These are phyloP conservation scores for Ephydatia muelleri DNA, from an alignment of 37 sponge, comb jelly and placozoan species.

Conservation along the genomic window DNA sequence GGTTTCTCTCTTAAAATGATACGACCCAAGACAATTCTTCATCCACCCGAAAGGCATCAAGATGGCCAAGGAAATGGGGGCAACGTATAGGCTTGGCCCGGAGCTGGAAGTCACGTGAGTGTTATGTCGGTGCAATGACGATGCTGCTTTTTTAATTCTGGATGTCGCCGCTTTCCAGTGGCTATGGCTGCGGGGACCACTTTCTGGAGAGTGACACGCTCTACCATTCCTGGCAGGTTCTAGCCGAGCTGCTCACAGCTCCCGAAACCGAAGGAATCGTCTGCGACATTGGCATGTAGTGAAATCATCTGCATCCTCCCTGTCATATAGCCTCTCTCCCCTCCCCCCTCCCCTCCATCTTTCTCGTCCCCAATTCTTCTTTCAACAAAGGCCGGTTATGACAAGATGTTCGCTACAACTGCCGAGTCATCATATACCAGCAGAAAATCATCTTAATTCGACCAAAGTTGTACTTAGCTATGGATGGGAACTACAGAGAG, in stretches of 20 bases:
- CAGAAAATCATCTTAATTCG: slow-evolving; percentile 81
- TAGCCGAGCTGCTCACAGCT: slow-evolving; percentile 77
- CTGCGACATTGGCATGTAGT: slow-evolving; percentile 91
- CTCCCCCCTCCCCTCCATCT: background rate
- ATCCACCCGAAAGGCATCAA: slow-evolving; percentile 40
- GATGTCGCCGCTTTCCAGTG: slow-evolving; percentile 39
- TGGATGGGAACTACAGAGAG: slow-evolving; percentile 88
- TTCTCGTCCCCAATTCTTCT: too few species aligned
- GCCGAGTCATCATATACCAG: slow-evolving; percentile 87
- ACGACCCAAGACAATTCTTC: background rate
- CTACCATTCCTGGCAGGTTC: slow-evolving; percentile 70
- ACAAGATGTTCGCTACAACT: slow-evolving; percentile 91
- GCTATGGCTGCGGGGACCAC: slow-evolving; percentile 98
- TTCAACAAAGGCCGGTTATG: slow-evolving; percentile 95
- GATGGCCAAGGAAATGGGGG: slow-evolving; percentile 85
- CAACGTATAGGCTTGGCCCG: slow-evolving; percentile 87
- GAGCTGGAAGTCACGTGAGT: slow-evolving; percentile 89
- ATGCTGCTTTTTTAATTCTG: background rate
- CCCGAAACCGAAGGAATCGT: slow-evolving; percentile 67
- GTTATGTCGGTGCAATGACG: background rate
- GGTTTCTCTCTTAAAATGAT: background rate
- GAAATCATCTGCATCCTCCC: background rate
- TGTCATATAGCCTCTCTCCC: background rate
- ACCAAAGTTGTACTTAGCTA: slow-evolving; percentile 86
- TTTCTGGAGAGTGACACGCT: slow-evolving; percentile 91